Conservation (phyloP, 1,140 invertebrate genomes). For the Papilio glaucus region DNA sequence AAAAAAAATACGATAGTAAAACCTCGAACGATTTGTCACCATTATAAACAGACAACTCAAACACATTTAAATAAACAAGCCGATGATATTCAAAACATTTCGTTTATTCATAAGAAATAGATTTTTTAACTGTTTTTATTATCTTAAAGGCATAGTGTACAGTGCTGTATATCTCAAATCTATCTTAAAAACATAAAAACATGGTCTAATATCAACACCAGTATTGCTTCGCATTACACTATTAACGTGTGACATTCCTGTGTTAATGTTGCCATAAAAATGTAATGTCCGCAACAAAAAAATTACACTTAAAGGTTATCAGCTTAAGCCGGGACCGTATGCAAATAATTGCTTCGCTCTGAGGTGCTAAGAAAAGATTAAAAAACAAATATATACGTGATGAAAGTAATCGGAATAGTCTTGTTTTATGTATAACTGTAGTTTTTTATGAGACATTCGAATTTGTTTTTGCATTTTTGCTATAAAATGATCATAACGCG, state of each 20-base stretch:
- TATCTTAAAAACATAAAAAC: constrained; percentile 18
- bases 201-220: constrained; percentile 18
- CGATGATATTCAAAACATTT: neutral
- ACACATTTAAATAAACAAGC: no score
- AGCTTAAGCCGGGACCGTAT: constrained; percentile 5
- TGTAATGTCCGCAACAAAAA: constrained; percentile 10
- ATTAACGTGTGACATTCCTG: constrained; percentile 22
- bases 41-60: neutral
- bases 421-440: constrained; percentile 1
- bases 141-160: constrained; percentile 17
- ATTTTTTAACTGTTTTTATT: neutral
- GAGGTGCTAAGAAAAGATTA: neutral
- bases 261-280: constrained; percentile 11
- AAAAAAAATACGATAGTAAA: neutral
- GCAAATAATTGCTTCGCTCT: neutral
- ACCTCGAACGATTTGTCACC: neutral
- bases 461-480: neutral
- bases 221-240: constrained; percentile 14
- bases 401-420: constrained; percentile 15
- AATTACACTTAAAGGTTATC: constrained; percentile 20
- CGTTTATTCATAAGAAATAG: neutral
- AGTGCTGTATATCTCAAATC: neutral
- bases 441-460: neutral
- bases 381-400: neutral
- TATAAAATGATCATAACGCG: neutral